phyloP scores from a whole-genome alignment of 2,113 vertebrate species.

The Oplegnathus fasciatus region DNA sequence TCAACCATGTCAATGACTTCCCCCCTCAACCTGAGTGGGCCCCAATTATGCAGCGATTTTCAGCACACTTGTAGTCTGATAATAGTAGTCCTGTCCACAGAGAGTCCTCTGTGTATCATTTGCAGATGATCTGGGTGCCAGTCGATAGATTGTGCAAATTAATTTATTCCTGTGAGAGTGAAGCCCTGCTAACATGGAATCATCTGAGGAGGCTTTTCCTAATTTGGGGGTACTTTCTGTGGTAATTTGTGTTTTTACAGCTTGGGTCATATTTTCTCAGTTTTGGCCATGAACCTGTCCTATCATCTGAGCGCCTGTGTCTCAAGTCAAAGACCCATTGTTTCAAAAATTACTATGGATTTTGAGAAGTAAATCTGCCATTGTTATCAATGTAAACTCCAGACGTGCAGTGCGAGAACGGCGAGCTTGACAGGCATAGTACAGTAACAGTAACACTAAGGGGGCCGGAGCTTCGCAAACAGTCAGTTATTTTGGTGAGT shows the following conservation, averaged over 20 bases:
- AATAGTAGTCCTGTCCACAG: conserved; percentile 42
- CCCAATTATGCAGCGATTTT: conserved; percentile 67
- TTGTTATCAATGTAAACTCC: too few relatives aligned
- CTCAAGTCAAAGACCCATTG: too few relatives aligned
- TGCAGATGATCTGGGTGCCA: conserved; percentile 35
- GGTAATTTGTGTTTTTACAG: neutral
- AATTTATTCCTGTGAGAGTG: conserved; percentile 3
- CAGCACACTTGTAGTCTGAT: conserved; percentile 58
- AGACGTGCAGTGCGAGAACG: too few relatives aligned
- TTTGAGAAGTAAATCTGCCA: too few relatives aligned
- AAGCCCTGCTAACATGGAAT: neutral
- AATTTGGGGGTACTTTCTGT: neutral
- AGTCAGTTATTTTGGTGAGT: neutral
- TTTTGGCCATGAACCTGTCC: neutral
- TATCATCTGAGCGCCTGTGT: neutral
- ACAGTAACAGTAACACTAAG: neutral
- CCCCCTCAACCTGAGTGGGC: conserved; percentile 52
- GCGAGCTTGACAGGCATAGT: too few relatives aligned
- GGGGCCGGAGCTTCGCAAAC: neutral
- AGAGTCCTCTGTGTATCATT: conserved; percentile 43
- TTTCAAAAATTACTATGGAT: too few relatives aligned
- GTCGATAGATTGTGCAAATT: neutral
- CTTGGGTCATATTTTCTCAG: neutral
- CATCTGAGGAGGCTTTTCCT: neutral
- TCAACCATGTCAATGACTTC: conserved; percentile 67